Evolutionary conservation across 1,140 invertebrate genomes (phyloP).

Genomic region (Bombus turneri): DNA sequence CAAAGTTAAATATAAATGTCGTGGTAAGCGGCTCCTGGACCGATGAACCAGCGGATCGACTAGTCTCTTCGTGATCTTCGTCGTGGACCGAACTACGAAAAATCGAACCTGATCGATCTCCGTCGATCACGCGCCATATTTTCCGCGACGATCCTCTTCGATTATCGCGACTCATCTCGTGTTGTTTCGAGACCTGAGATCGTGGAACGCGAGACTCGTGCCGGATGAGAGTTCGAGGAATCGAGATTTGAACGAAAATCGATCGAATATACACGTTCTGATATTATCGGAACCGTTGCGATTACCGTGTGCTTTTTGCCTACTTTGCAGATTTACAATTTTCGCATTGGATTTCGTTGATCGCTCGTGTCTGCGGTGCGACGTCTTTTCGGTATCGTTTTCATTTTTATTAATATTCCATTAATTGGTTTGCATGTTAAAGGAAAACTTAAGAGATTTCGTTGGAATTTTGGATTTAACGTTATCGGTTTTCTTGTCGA

Average conservation of each 20-base stretch:
- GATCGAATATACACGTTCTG: neutral
- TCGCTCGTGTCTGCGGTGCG: neutral
- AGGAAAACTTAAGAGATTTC: neutral
- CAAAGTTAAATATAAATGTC: slow-evolving; percentile 83
- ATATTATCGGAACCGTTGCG: neutral
- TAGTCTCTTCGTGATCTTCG: slow-evolving; percentile 79
- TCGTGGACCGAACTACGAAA: slow-evolving; percentile 67
- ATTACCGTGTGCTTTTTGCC: neutral
- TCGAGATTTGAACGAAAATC: slow-evolving; percentile 17
- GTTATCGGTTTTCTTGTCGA: neutral
- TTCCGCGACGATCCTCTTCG: slow-evolving; percentile 10
- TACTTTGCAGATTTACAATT: neutral
- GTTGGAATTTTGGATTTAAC: neutral
- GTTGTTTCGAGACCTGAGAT: neutral
- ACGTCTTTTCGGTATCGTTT: slow-evolving; percentile 33
- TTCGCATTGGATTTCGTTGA: slow-evolving; percentile 11
- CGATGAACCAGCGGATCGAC: slow-evolving; percentile 74
- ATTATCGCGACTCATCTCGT: neutral
- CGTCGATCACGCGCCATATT: slow-evolving; percentile 19
- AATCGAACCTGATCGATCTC: slow-evolving; percentile 54
- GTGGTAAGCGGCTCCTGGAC: slow-evolving; percentile 77
- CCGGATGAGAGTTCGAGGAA: neutral
- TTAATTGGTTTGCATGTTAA: neutral
- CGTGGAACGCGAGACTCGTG: neutral
- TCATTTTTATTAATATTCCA: neutral